Percentiles rank a stretch among this genome's conserved stretches.
phyloP scores from a whole-genome alignment of 2,797 vertebrate genomes.

The Gallinago solitaria region DNA sequence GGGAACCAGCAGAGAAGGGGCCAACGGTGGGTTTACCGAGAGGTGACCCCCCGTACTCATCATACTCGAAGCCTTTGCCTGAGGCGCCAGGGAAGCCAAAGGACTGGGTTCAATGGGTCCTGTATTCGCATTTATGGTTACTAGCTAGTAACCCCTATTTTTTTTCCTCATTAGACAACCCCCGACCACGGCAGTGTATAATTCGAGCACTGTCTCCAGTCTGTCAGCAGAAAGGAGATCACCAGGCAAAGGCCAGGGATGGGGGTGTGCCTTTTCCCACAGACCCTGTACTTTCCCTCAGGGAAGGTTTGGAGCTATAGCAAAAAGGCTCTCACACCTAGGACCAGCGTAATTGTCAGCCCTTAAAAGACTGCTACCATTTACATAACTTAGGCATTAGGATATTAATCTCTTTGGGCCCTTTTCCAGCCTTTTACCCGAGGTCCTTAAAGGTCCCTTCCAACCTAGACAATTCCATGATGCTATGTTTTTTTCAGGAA shows the following conservation, averaged over 20 bases:
- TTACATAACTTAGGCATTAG: not conserved
- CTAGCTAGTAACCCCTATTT: not conserved
- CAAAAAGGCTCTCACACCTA: not conserved
- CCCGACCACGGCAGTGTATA: not conserved
- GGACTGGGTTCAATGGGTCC: not conserved
- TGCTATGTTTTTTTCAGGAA: not conserved
- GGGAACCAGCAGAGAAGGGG: not conserved
- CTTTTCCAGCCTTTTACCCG: not conserved
- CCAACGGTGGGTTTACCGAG: rapidly evolving
- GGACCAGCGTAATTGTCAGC: not conserved
- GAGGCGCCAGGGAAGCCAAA: not conserved
- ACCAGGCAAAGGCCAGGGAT: not conserved
- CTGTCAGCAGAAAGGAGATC: not conserved
- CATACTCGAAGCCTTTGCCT: not conserved
- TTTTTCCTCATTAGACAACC: not conserved
- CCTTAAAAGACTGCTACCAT: not conserved
- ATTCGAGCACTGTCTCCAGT: not conserved
- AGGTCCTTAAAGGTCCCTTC: too few relatives aligned
- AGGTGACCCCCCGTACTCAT: rapidly evolving
- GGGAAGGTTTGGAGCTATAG: not conserved
- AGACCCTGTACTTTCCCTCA: not conserved
- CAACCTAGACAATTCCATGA: too few relatives aligned
- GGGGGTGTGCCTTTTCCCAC: not conserved
- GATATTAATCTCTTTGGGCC: not conserved
- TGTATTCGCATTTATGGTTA: not conserved